phyloP scores from a whole-genome alignment of 1,140 invertebrate species.

The Holcopasites calliopsidis region DNA sequence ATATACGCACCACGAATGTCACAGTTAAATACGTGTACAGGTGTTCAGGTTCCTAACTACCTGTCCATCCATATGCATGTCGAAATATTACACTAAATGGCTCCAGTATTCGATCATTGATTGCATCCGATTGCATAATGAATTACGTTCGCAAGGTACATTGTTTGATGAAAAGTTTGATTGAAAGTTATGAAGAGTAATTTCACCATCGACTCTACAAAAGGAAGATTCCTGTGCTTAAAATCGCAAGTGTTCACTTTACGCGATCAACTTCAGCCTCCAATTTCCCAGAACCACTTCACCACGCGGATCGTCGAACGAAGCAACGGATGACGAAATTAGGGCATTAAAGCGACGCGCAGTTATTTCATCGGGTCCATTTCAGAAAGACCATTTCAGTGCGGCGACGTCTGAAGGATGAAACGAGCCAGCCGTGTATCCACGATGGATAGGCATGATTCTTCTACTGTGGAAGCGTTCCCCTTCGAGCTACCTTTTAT shows the following conservation, averaged over 20 bases:
- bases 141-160: too few relatives aligned
- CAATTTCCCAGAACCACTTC: background rate
- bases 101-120: too few relatives aligned
- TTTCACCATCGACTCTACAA: too few relatives aligned
- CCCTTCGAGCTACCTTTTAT: constrained; percentile 28
- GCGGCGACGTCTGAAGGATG: background rate
- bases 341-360: background rate
- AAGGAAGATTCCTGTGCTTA: too few relatives aligned
- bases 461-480: background rate
- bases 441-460: constrained; percentile 9
- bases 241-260: background rate
- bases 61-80: background rate
- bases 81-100: too few relatives aligned
- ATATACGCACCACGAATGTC: background rate
- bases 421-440: background rate
- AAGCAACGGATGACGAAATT: background rate
- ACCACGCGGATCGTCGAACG: background rate
- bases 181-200: too few relatives aligned
- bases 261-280: background rate
- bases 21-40: background rate
- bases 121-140: too few relatives aligned
- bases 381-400: background rate
- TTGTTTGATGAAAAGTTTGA: too few relatives aligned
- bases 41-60: background rate
- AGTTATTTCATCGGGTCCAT: background rate